Percentiles rank a stretch among this genome's conserved stretches.
phyloP scores from a whole-genome alignment of 2,113 vertebrate genomes.

The Chrysemys picta region DNA sequence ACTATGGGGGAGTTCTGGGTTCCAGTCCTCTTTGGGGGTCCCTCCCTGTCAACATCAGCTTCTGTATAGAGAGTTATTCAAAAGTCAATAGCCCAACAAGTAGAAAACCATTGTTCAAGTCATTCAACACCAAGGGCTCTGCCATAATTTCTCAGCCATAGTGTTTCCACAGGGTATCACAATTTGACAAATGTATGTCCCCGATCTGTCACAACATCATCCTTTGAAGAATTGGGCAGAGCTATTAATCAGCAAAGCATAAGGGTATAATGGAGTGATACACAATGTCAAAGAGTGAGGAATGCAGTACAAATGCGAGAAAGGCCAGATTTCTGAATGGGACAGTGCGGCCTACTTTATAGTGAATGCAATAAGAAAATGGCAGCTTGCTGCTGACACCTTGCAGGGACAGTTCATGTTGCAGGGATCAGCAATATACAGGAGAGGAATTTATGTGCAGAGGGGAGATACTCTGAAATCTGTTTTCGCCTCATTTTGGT shows the following conservation, averaged over 20 bases:
- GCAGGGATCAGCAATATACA: not conserved
- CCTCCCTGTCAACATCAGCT: not conserved
- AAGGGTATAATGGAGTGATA: not conserved
- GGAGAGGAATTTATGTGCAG: rapidly evolving
- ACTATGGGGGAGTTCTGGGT: not conserved
- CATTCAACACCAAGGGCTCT: not conserved
- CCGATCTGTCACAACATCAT: not conserved
- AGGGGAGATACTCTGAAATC: not conserved
- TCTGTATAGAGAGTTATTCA: not conserved
- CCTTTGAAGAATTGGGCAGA: not conserved
- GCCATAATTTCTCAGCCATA: not conserved
- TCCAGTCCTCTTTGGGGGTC: not conserved
- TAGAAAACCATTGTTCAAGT: not conserved
- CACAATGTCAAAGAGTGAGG: not conserved
- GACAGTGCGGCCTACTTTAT: not conserved
- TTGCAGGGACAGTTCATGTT: not conserved
- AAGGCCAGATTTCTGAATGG: not conserved
- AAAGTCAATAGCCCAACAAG: not conserved
- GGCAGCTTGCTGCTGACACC: not conserved
- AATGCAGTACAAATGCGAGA: not conserved
- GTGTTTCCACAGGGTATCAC: not conserved
- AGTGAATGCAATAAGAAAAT: not conserved
- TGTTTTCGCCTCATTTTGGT: rapidly evolving
- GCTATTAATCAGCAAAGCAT: too few species aligned
- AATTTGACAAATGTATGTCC: not conserved